These are phyloP conservation scores for Trematomus bernacchii DNA, from an alignment of 2,797 vertebrate genomes.

Conservation along the genomic window DNA sequence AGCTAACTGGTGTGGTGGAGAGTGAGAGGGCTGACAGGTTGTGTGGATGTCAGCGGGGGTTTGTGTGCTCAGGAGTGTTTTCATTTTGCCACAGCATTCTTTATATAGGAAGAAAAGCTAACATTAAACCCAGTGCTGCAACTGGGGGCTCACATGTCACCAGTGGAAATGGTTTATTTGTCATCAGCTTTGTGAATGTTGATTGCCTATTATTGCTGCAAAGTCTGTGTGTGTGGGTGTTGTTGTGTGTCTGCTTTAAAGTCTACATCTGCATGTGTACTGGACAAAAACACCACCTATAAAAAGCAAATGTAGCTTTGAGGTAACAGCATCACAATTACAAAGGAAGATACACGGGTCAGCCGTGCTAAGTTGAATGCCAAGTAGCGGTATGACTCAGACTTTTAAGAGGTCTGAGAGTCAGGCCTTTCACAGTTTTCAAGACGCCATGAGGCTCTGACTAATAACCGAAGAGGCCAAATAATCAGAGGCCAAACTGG, in stretches of 20 bases:
- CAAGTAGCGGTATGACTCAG: conserved; percentile 46
- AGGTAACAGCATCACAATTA: conserved; percentile 53
- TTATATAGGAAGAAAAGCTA: conserved; percentile 19
- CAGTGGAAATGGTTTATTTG: conserved; percentile 8
- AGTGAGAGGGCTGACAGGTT: conserved; percentile 41
- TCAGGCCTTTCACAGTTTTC: conserved; percentile 29
- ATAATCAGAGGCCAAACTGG: conserved; percentile 48
- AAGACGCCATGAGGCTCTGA: conserved; percentile 30
- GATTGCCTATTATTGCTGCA: conserved; percentile 27
- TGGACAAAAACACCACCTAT: conserved; percentile 33
- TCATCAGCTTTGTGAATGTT: conserved; percentile 36
- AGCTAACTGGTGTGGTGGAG: conserved; percentile 54
- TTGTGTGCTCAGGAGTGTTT: conserved; percentile 17
- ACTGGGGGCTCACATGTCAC: conserved; percentile 20
- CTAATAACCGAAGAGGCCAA: conserved; percentile 30
- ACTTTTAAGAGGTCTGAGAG: conserved; percentile 43
- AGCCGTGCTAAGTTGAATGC: conserved; percentile 41
- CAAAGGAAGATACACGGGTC: conserved; percentile 48
- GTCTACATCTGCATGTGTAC: conserved; percentile 51
- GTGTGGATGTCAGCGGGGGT: conserved; percentile 40
- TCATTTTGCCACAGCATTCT: conserved; percentile 15
- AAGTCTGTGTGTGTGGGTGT: conserved; percentile 13
- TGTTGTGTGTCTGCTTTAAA: conserved; percentile 37
- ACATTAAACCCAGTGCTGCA: conserved; percentile 21
- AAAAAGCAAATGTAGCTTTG: conserved; percentile 28